Evolutionary conservation across 2,797 vertebrate genomes (phyloP), one percentile per base, ranked within the genome.

Genomic region (Hybognathus amarus): DNA sequence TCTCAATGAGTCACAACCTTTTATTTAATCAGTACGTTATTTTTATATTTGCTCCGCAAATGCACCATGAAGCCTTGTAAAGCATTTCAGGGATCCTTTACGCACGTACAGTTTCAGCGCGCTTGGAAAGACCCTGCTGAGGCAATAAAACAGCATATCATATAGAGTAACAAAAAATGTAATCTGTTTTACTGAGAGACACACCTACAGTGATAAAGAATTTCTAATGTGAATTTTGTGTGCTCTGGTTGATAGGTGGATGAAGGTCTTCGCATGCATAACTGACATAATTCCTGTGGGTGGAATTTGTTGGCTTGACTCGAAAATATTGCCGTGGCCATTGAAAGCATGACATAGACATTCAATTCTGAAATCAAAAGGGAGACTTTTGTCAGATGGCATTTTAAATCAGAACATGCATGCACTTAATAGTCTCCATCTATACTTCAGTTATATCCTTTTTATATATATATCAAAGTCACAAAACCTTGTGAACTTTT

Each of bases 261-360:
- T 45, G 15, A 17, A 24, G n/a, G 47, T 71, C 69, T 71, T 7
- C 7, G 6, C 40, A 36, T 64, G 42, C 24, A 78, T 66, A 47
- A 66, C 42, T 47, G 18, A 50, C 42, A 78, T 77, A 45, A 66
- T 36, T 78, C 27, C 40, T n/a, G 76, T 78, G 61, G 61, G 76
- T 5, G 61, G 42, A 64, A 47, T 66, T 30, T 50, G 7, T 42
- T 66, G 61, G 61, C 27, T 50, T 33, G 61, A 66, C 42, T 17
- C 4, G 0, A 64, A 59, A 33, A 64, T 45, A 70, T 52, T 73
- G 27, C 3, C 18, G 18, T 50, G 2, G 18, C 40, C 27, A 78
- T 2, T 59, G 52, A 76, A 54, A 59, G 22, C 52, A 59, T 24
- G 33, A 74, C 45, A 74, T 22, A 22, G 50, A 56, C 11, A 52